Evolutionary conservation across 2,797 vertebrate species (phyloP), one percentile per base, ranked within the genome.

Genomic region (Gymnodraco acuticeps): DNA sequence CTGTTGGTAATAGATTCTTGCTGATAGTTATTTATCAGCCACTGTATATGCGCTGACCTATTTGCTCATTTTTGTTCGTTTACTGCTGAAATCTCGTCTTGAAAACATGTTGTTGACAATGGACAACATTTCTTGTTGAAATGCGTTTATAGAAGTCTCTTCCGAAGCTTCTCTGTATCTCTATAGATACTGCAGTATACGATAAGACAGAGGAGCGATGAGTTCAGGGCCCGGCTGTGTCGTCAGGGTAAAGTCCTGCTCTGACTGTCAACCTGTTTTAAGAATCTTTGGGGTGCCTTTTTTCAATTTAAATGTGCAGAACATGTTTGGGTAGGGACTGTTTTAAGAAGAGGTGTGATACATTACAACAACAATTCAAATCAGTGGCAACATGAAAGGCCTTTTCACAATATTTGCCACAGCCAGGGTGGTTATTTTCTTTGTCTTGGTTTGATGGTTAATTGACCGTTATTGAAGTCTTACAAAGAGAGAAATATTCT

Each of bases 21-120:
- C 19, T 68, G 43, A 56, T 75, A 15, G n/a, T 52, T 54, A 54
- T 67, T 50, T 31, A 33, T 33, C 60, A 53, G 61, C 16, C 17
- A 5, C 13, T 70, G 46, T 0, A 33, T 75, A 63, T 73, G 58
- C 53, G 65, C 42, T 72, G 65, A 81, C 65, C 45, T 73, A 61
- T 80, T 81, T 73, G 48, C 17, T 66, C 41, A 72, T 73, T 69
- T 67, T 51, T n/a, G 20, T 20, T 70, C 43, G 42, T 56, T 60
- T 5, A n/a, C 56, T 69, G 52, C 56, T 65, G 13, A 56, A 54
- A 15, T 47, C 46, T 33, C 7, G 41, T 55, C 20, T 52, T 8
- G 19, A 64, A 43, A 51, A 16, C 43, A 52, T 20, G 27, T 53
- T 61, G 38, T 45, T 5, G 17, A 51, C 55, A 52, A 15, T 5